Base-by-base conservation (phyloP, 2,113 vertebrate genomes). In the Petroica traversi region DNA sequence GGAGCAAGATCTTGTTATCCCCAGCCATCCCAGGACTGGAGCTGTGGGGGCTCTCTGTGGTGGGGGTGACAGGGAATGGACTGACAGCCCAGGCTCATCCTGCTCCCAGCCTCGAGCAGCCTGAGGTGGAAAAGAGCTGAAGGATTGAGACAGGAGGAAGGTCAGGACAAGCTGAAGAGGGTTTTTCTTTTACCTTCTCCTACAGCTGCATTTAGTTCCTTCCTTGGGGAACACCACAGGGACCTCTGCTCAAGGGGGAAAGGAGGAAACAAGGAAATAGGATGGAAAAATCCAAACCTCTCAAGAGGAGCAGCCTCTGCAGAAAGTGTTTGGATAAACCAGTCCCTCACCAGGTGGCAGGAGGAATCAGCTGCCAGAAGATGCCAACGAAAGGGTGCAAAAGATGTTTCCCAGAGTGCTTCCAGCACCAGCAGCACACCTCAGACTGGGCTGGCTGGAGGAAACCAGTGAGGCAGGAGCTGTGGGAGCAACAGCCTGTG, bases 1-100 rank as follows among this genome's bases (percentile, higher is more conserved):
- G 24, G 36, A 59, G 51, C 0, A 10, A 43, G 69, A n/a, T 57
- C 7, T 36, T 2, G 0, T 61, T 73, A 46, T 22, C 76, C 3
- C 0, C n/a, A 20, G 13, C 17, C 33, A 49, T 71, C 11, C 51
- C 77, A 58, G 48, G 36, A 12, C 2, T 3, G 12, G 51, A 63
- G 31, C 2, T 18, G 6, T 2, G 5, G 29, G 45, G 11, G 10
- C 2, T 58, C 38, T 45, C 45, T 18, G 3, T 19, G 28, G 63
- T 66, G 46, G 9, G 23, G 36, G 14, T 4, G 23, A 4, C 46
- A 66, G 17, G 33, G 13, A 7, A 29, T 40, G 46, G 40, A 20
- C 61, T 67, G n/a, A 52, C 40, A 75, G 62, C 62, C 46, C 69
- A 61, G 54, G 26, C n/a, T 19, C 48, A 23, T 54, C 46, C 62